Base-by-base conservation (phyloP, 2,113 vertebrate genomes). In the Kryptolebias marmoratus region DNA sequence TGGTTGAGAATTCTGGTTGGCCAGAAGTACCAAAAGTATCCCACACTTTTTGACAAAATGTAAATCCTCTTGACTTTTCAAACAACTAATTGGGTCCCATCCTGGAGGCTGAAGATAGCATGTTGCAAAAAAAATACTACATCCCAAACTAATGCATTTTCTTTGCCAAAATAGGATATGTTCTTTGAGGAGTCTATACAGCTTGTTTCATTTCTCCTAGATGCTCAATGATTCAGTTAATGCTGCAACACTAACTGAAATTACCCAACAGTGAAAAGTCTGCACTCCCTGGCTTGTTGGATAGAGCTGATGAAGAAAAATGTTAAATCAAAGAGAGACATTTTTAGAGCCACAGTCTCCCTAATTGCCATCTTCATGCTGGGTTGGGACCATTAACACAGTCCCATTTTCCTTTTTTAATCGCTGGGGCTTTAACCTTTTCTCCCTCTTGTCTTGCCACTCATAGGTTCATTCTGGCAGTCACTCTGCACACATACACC, bases 341-440 rank as follows among this genome's bases (percentile, higher is more conserved):
- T 63, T 62, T 64, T 36, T 59, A 28, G 30, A 59, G 45, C 56
- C 47, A 27, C 30, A 50, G 44, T 36, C 55, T 11, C 36, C 52
- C 52, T 56, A 68, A 68, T 47, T 48, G 42, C 44, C 44, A 47
- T 69, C 42, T 18, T 58, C 18, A 13, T 28, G 47, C 30, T 59
- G 27, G 27, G 18, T 49, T 50, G 30, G 22, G 22, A 31, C 11
- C 45, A 50, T 0, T 10, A 32, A 14, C 18, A 39, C 27, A 58
- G 11, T 50, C 45, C 55, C 61, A 58, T 36, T 77, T 50, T 59
- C 42, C 53, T 30, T 64, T 52, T 76, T 70, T 57, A 63, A 53
- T 64, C 54, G 52, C 65, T 14, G 28, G 47, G 53, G 54, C 10
- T 70, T 69, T 64, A 63, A 64, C 66, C 66, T 56, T 50, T 58